Evolutionary conservation across 2,797 vertebrate species (phyloP).

Genomic region (Cephalopachus bancanus): DNA sequence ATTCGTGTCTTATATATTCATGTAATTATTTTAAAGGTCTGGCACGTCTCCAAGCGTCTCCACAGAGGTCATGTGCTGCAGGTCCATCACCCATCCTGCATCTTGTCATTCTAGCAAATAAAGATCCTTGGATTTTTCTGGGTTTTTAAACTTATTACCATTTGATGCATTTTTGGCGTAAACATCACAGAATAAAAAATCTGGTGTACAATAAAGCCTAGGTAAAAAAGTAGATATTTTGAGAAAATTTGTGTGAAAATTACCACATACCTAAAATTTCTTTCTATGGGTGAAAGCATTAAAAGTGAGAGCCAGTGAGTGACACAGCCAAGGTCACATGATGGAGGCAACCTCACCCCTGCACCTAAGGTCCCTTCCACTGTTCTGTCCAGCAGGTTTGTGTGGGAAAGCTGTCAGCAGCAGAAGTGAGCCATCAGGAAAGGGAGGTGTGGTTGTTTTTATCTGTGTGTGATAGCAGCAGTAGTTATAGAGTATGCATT

Average conservation of each 20-base stretch:
- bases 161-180: not conserved
- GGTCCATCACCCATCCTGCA: rapidly evolving
- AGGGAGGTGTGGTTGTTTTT: rapidly evolving
- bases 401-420: rapidly evolving
- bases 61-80: no score
- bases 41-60: no score
- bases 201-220: not conserved
- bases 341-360: rapidly evolving
- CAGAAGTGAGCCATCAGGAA: rapidly evolving
- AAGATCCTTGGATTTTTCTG: not conserved
- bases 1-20: not conserved
- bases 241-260: not conserved
- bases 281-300: not conserved
- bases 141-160: not conserved
- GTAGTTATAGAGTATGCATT: rapidly evolving
- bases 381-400: rapidly evolving
- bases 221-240: not conserved
- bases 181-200: not conserved
- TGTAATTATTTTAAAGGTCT: not conserved
- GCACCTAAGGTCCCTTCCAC: rapidly evolving
- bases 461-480: rapidly evolving
- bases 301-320: not conserved
- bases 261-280: not conserved
- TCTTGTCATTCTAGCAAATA: not conserved
- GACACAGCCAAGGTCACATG: not conserved